A percentile compares a stretch with the other conserved stretches of the same genome.
phyloP scores from a whole-genome alignment of 2,888 invertebrate genomes.

The Amblyjoppa fuscipennis region DNA sequence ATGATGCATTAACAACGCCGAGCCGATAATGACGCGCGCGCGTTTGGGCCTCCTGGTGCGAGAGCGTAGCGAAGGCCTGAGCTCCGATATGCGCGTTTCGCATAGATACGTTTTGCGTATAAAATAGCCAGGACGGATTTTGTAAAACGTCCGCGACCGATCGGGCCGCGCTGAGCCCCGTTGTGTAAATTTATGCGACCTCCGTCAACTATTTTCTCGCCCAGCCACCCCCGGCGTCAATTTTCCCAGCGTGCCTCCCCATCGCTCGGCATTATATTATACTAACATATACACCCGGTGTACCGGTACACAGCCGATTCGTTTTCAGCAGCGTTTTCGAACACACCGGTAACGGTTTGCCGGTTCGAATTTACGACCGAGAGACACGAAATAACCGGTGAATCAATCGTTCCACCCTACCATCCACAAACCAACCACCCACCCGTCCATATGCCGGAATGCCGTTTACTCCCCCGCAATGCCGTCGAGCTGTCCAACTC shows the following conservation, averaged over 20 bases:
- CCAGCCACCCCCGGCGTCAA: background rate
- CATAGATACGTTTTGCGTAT: conserved; percentile 2
- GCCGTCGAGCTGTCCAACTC: background rate
- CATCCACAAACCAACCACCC: background rate
- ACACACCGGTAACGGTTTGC: conserved; percentile 45
- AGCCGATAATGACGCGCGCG: conserved; percentile 74
- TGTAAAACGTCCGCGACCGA: conserved; percentile 66
- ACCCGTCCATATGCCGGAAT: conserved; percentile 3
- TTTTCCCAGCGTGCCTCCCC: conserved; percentile 20
- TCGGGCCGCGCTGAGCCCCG: background rate
- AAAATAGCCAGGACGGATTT: conserved; percentile 47
- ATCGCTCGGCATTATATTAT: conserved; percentile 28
- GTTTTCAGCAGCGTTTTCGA: conserved; percentile 61
- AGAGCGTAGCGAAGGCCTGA: conserved; percentile 28
- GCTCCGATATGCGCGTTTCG: conserved; percentile 6
- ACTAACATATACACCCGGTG: conserved; percentile 46
- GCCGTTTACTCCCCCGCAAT: background rate
- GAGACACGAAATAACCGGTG: conserved; percentile 54
- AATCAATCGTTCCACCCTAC: conserved; percentile 32
- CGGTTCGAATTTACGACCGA: conserved; percentile 62
- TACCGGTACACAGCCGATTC: conserved; percentile 61
- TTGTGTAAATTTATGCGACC: conserved; percentile 51
- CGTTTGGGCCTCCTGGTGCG: conserved; percentile 39
- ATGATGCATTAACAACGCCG: conserved; percentile 74
- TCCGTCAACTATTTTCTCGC: conserved; percentile 55